Evolutionary conservation across 1,140 invertebrate genomes (phyloP).

Genomic region (Rhyzopertha dominica): DNA sequence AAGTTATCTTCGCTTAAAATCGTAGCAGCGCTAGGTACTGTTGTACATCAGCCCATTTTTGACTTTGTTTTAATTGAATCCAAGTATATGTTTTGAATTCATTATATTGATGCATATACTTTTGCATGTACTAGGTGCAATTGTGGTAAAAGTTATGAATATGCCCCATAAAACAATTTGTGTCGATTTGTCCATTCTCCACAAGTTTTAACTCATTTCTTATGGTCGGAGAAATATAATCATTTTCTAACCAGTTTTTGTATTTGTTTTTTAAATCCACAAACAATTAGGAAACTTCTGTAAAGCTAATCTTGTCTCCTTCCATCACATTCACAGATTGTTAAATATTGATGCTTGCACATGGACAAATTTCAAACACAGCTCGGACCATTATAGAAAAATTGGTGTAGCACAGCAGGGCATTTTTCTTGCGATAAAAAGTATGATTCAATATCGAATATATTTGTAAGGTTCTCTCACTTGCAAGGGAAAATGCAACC

Average conservation of each 20-base stretch:
- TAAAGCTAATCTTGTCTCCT: slow-evolving; percentile 3
- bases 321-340: slow-evolving; percentile 13
- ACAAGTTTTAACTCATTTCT: slow-evolving; percentile 10
- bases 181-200: slow-evolving; percentile 5
- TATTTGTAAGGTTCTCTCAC: slow-evolving; percentile 31
- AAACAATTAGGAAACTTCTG: slow-evolving; percentile 14
- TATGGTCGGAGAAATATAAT: slow-evolving; percentile 10
- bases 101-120: slow-evolving; percentile 4
- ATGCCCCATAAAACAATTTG: slow-evolving; percentile 3
- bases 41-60: too few species aligned
- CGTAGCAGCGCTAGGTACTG: too few species aligned
- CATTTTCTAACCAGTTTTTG: slow-evolving; percentile 12
- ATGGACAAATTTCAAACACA: slow-evolving; percentile 18
- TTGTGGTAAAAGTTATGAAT: slow-evolving; percentile 9
- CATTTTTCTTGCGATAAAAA: slow-evolving; percentile 32
- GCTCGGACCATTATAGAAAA: slow-evolving; percentile 32
- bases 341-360: slow-evolving; percentile 13
- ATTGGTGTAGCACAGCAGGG: slow-evolving; percentile 24
- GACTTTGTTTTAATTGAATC: too few species aligned
- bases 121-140: slow-evolving; percentile 9
- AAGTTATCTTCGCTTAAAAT: too few species aligned
- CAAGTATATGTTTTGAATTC: too few species aligned
- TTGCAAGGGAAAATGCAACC: slow-evolving; percentile 24
- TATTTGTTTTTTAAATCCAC: slow-evolving; percentile 10
- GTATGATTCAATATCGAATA: slow-evolving; percentile 30